These are phyloP conservation scores for Proales similis DNA, from an alignment of 1,140 invertebrate species.

Conservation along the genomic window DNA sequence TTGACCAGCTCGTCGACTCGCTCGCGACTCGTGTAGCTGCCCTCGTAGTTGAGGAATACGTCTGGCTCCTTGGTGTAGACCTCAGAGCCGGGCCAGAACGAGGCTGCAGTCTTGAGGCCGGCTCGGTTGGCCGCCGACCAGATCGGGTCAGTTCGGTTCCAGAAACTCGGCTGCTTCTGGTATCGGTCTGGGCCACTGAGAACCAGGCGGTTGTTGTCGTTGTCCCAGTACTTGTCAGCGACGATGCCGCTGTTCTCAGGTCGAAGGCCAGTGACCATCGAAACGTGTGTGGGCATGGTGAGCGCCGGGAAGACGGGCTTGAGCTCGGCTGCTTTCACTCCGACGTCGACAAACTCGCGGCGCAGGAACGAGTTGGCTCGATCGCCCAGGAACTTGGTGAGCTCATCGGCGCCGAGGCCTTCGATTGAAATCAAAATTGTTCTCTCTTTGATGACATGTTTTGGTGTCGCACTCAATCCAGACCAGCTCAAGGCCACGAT, in stretches of 20 bases:
- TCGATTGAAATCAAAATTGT: slow-evolving; percentile 63
- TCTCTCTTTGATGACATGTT: too few species aligned
- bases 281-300: background rate
- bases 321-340: slow-evolving; percentile 61
- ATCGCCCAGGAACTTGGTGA: slow-evolving; percentile 50
- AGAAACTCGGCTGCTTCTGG: too few species aligned
- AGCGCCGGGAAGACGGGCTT: slow-evolving; percentile 4
- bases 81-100: slow-evolving; percentile 3
- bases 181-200: too few species aligned
- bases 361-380: slow-evolving; percentile 57
- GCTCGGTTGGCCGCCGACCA: too few species aligned
- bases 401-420: slow-evolving; percentile 65
- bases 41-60: background rate
- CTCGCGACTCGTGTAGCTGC: background rate
- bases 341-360: slow-evolving; percentile 54
- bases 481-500: too few species aligned
- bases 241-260: background rate
- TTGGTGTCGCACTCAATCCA: too few species aligned
- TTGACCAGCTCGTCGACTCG: background rate
- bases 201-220: too few species aligned
- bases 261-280: background rate
- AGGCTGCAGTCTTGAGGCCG: slow-evolving; percentile 17
- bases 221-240: too few species aligned
- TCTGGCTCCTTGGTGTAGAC: slow-evolving; percentile 10
- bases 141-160: too few species aligned